Evolutionary conservation across 1,140 invertebrate genomes (phyloP).

Genomic region (Bombus pyrosoma): DNA sequence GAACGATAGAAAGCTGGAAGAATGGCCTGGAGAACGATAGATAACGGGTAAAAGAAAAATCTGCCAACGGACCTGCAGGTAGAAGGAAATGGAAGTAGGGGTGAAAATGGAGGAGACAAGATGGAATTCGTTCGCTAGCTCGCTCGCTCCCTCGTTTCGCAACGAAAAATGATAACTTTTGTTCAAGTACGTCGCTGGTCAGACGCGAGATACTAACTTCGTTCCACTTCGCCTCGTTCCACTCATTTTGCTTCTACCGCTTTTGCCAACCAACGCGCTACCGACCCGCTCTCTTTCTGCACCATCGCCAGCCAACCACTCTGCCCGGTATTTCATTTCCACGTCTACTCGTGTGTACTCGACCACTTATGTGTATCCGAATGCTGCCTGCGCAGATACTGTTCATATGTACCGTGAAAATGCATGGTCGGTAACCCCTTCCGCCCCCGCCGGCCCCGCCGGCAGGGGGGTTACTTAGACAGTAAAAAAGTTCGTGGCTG

Average conservation of each 20-base stretch:
- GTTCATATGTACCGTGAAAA: conserved; percentile 32
- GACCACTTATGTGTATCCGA: conserved; percentile 49
- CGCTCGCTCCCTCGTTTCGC: background rate
- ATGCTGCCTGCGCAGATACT: conserved; percentile 47
- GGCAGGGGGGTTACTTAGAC: background rate
- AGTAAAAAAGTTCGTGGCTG: conserved; percentile 6
- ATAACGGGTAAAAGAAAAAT: background rate
- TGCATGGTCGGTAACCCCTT: background rate
- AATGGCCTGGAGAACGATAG: background rate
- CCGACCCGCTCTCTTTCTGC: conserved; percentile 1
- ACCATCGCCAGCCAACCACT: conserved; percentile 30
- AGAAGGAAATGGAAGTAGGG: background rate
- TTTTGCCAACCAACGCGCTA: background rate
- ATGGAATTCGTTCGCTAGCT: background rate
- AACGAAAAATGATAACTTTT: conserved; percentile 72
- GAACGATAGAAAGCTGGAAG: no score
- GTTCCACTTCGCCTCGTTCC: conserved; percentile 62
- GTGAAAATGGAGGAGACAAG: background rate
- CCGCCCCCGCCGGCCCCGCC: no score
- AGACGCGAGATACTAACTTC: conserved; percentile 64
- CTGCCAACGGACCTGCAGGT: background rate
- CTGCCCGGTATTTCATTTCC: conserved; percentile 44
- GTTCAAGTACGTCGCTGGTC: conserved; percentile 65
- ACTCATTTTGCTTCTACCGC: conserved; percentile 15
- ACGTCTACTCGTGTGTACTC: conserved; percentile 49